A percentile compares a stretch with the other conserved stretches of the same genome.
phyloP scores from a whole-genome alignment of 2,888 invertebrate species.

The Calliopum simillimum region DNA sequence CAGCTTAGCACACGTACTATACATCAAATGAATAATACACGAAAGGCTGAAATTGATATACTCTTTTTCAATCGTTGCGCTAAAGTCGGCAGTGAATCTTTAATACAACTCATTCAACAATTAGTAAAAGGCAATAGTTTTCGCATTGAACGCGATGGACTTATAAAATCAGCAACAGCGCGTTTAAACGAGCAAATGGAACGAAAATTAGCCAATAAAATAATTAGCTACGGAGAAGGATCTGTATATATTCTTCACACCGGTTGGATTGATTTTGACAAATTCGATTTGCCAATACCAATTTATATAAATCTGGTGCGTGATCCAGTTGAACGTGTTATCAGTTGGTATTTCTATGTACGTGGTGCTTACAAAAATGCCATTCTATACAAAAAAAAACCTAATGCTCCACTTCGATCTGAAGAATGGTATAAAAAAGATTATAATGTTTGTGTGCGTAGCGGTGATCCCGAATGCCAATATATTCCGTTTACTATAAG shows the following conservation, averaged over 20 bases:
- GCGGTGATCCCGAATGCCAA: slow-evolving; percentile 80
- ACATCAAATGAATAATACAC: slow-evolving; percentile 78
- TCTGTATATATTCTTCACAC: slow-evolving; percentile 88
- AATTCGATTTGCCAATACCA: slow-evolving; percentile 80
- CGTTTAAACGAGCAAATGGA: slow-evolving; percentile 75
- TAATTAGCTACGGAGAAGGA: slow-evolving; percentile 78
- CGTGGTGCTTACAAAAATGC: slow-evolving; percentile 90
- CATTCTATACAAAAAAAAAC: slow-evolving; percentile 76
- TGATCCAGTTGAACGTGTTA: slow-evolving; percentile 87
- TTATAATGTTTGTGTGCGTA: slow-evolving; percentile 84
- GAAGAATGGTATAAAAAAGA: slow-evolving; percentile 68
- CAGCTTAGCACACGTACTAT: slow-evolving; percentile 52
- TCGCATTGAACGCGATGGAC: slow-evolving; percentile 69
- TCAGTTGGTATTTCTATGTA: slow-evolving; percentile 90
- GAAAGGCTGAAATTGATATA: slow-evolving; percentile 77
- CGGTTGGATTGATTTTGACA: slow-evolving; percentile 87
- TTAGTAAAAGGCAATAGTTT: slow-evolving; percentile 68
- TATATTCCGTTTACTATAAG: slow-evolving; percentile 77
- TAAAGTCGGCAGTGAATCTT: slow-evolving; percentile 89
- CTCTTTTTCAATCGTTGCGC: slow-evolving; percentile 91
- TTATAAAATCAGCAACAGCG: slow-evolving; percentile 40
- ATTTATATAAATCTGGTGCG: slow-evolving; percentile 89
- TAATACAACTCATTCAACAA: slow-evolving; percentile 74
- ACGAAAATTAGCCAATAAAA: slow-evolving; percentile 74
- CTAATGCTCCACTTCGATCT: slow-evolving; percentile 70